These are phyloP conservation scores for Tyrannus savana DNA, from an alignment of 2,113 vertebrate species.

Conservation along the genomic window DNA sequence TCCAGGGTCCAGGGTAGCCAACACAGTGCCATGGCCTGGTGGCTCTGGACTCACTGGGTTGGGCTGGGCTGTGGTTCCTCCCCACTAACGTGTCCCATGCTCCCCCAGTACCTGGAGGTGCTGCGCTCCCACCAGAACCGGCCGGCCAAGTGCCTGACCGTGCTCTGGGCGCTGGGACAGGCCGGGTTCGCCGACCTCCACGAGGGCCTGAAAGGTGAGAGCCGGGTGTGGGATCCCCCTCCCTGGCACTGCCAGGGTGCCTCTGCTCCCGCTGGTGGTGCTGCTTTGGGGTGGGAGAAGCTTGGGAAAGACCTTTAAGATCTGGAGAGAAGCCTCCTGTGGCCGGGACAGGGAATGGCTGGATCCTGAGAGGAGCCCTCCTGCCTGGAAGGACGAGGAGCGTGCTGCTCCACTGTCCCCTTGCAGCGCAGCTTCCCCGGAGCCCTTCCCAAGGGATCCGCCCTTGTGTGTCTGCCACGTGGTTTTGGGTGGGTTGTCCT, in stretches of 20 bases:
- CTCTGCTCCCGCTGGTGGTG: rapidly evolving
- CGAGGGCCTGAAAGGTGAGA: conserved; percentile 88
- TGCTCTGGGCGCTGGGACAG: conserved; percentile 96
- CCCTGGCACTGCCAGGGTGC: not conserved
- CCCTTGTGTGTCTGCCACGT: rapidly evolving
- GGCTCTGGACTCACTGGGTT: not conserved
- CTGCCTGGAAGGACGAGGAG: not conserved
- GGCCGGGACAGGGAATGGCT: rapidly evolving
- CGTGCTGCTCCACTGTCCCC: rapidly evolving
- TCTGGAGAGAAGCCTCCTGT: not conserved
- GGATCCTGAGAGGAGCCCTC: not conserved
- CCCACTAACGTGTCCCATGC: rapidly evolving
- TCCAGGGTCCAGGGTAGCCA: rapidly evolving
- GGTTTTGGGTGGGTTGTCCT: not conserved
- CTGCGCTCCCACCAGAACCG: conserved; percentile 88
- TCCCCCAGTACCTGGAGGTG: conserved; percentile 87
- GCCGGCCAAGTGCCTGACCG: conserved; percentile 87
- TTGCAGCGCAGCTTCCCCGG: rapidly evolving
- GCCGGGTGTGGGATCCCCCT: rapidly evolving
- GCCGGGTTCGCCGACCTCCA: conserved; percentile 87
- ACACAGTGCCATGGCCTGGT: not conserved
- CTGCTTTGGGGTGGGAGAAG: rapidly evolving
- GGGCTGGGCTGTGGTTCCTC: not conserved
- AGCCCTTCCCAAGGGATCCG: not conserved
- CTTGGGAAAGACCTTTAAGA: not conserved